A percentile compares a stretch with the other conserved stretches of the same genome.
These are phyloP conservation scores for Lepidotrigona ventralis DNA, from an alignment of 1,140 invertebrate species.

Conservation along the genomic window DNA sequence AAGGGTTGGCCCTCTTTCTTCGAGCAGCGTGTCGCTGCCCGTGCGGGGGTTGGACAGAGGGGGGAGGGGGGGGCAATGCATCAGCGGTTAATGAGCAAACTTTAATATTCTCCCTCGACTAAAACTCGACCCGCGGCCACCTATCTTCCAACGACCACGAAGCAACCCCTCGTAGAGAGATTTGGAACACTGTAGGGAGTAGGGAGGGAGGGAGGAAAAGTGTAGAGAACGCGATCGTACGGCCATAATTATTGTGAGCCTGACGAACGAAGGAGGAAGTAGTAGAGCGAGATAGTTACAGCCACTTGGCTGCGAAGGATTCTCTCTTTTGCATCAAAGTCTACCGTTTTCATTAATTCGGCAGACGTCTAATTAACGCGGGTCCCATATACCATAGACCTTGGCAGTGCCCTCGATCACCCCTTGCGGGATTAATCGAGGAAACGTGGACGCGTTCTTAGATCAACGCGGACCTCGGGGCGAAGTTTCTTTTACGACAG, in stretches of 20 bases:
- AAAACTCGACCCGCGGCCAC: conserved; percentile 54
- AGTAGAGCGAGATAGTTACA: conserved; percentile 1
- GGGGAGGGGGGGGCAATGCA: conserved; percentile 54
- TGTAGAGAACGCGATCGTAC: conserved; percentile 48
- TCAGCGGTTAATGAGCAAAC: conserved; percentile 70
- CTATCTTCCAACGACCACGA: conserved; percentile 55
- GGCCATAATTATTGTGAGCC: conserved; percentile 60
- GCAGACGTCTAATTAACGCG: conserved; percentile 45
- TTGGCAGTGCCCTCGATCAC: background rate
- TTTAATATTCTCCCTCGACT: conserved; percentile 67
- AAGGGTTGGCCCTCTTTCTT: background rate
- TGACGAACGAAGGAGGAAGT: conserved; percentile 45
- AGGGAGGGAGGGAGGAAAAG: conserved; percentile 1
- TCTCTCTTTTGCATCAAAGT: conserved; percentile 45
- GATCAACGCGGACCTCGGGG: background rate
- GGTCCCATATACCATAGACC: background rate
- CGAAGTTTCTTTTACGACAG: background rate
- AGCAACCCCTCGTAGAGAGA: conserved; percentile 33
- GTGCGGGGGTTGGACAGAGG: conserved; percentile 19
- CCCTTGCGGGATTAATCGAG: background rate
- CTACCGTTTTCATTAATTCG: conserved; percentile 51
- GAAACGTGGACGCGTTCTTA: background rate
- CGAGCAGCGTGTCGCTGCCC: conserved; percentile 27
- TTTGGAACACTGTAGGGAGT: background rate
- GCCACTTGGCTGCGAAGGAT: background rate